Evolutionary conservation across 2,888 invertebrate species (phyloP), one percentile per base, ranked within the genome.

Genomic region (Campaea margaritaria): DNA sequence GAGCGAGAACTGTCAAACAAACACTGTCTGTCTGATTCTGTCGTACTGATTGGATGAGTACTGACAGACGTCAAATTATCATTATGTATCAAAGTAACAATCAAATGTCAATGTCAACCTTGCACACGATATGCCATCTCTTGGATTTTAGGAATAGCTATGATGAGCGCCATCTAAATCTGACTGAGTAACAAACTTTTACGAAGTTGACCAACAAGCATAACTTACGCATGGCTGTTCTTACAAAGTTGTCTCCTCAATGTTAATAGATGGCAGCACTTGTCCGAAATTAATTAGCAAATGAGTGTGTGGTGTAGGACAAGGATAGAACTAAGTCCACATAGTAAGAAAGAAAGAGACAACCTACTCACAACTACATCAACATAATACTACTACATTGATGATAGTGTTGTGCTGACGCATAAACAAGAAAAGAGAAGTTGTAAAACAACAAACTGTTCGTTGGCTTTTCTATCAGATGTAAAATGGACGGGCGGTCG

Each of bases 401-500:
- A 67, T 56, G 67, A 64, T 65, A 79, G 75, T 66, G 70, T 79
- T 79, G 75, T 80, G 81, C 82, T 80, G 81, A 81, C 83, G 82
- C 82, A 81, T 84, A 84, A 81, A 90, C 89, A 91, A 86, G 90
- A 89, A 90, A 91, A 90, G 90, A 91, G 91, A 91, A 90, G 90
- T 91, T 90, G 91, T 91, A 90, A 90, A 91, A 91, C 91, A 91
- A 91, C 92, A 91, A 91, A 83, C 85, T 78, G 82, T 71, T 76
- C 78, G 78, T 82, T 83, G 9, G 86, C 82, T 89, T 89, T 91
- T 90, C 90, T 89, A 91, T 93, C 91, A 92, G 91, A 92, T 88
- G 93, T 91, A 91, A 91, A 92, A 91, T 91, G 92, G 90, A 87
- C 90, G 92, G 81, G 89, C 87, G 89, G 88, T 86, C 83, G 65